A percentile compares a stretch with the other conserved stretches of the same genome.
Evolutionary conservation across 2,888 invertebrate genomes (phyloP).

Genomic region (Chromoteleia sp.): DNA sequence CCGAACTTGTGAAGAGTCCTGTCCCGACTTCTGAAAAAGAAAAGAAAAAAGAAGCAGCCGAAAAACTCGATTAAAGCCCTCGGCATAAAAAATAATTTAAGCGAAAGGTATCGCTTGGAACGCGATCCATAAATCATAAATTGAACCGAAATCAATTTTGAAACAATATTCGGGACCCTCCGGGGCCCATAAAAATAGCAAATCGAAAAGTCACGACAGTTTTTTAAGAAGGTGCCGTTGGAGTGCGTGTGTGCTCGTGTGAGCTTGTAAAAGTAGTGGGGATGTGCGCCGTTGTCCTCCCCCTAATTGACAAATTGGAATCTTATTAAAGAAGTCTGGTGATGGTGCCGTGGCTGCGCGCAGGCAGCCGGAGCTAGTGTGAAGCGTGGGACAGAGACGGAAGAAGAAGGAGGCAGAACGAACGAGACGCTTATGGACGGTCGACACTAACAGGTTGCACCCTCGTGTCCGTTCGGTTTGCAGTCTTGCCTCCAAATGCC

Average conservation of each 20-base stretch:
- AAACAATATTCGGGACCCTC: constrained; percentile 40
- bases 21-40: not conserved
- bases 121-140: constrained; percentile 53
- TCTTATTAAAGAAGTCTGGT: constrained; percentile 86
- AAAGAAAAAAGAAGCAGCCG: not conserved
- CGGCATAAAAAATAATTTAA: constrained; percentile 28
- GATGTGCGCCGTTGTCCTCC: constrained; percentile 82
- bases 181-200: constrained; percentile 34
- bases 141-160: constrained; percentile 48
- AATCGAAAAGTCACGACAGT: constrained; percentile 60
- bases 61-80: not conserved
- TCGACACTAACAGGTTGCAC: constrained; percentile 83
- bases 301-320: constrained; percentile 90
- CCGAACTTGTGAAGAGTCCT: not conserved
- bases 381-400: constrained; percentile 70
- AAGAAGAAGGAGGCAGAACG: constrained; percentile 66
- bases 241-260: constrained; percentile 48
- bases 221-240: constrained; percentile 39
- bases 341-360: constrained; percentile 74
- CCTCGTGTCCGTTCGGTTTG: constrained; percentile 72
- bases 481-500: constrained; percentile 83
- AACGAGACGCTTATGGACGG: constrained; percentile 79
- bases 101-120: constrained; percentile 34
- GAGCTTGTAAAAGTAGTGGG: constrained; percentile 74
- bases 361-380: constrained; percentile 38